Evolutionary conservation across 2,113 vertebrate genomes (phyloP).

Genomic region (Thryonomys swinderianus): DNA sequence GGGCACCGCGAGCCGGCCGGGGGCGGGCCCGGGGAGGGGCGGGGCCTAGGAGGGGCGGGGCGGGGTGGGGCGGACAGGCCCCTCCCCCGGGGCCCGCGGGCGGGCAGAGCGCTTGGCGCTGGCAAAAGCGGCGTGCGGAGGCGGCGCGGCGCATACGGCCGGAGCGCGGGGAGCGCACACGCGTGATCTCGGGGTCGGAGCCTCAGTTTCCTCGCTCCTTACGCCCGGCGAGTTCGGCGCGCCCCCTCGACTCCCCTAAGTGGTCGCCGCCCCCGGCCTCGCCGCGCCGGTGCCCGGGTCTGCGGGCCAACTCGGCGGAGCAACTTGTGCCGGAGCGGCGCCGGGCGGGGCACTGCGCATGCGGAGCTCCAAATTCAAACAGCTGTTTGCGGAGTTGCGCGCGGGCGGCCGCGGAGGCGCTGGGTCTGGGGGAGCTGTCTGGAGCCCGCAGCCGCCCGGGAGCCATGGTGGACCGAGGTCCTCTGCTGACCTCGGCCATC

Average conservation of each 20-base stretch:
- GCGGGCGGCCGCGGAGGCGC: neutral
- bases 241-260: neutral
- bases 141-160: neutral
- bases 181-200: constrained; percentile 20
- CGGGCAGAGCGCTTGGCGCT: neutral
- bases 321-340: constrained; percentile 56
- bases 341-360: constrained; percentile 76
- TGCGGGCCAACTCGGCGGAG: constrained; percentile 36
- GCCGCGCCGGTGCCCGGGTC: neutral
- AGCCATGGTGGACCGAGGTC: constrained; percentile 98
- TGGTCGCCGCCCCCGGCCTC: neutral
- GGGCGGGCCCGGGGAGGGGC: neutral
- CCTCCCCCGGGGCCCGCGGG: neutral
- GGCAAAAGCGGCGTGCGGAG: constrained; percentile 72
- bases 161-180: constrained; percentile 33
- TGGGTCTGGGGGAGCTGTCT: constrained; percentile 60
- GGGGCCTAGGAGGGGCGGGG: neutral
- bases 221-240: neutral
- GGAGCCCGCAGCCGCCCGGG: constrained; percentile 38
- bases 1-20: constrained; percentile 5
- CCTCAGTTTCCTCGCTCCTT: neutral
- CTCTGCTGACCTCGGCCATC: constrained; percentile 96
- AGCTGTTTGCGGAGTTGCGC: constrained; percentile 70
- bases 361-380: constrained; percentile 86
- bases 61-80: neutral